These are phyloP conservation scores for Eupithecia subumbrata DNA, from an alignment of 2,888 invertebrate species.

Conservation along the genomic window DNA sequence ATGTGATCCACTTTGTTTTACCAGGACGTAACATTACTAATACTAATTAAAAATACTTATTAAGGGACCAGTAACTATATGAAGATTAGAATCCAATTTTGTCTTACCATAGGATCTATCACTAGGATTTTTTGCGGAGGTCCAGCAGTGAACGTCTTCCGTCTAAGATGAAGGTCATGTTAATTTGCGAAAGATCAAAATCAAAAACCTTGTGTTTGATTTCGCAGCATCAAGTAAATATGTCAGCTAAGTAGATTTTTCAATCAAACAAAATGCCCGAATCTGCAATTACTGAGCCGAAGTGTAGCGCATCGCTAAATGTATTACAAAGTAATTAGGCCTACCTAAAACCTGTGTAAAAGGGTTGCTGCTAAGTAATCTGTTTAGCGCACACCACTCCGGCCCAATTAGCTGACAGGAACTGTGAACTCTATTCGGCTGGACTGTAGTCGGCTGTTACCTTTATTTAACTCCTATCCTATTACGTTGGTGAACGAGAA, in stretches of 20 bases:
- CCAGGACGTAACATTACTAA: background rate
- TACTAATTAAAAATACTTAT: background rate
- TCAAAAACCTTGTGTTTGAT: background rate
- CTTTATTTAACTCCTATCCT: background rate
- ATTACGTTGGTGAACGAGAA: background rate
- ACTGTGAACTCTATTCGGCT: background rate
- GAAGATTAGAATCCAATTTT: background rate
- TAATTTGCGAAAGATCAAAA: background rate
- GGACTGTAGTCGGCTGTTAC: background rate
- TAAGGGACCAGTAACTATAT: background rate
- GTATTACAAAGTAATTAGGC: background rate
- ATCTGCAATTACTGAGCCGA: background rate
- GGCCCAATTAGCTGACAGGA: background rate
- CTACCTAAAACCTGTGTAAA: background rate
- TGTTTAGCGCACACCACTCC: conserved; percentile 1
- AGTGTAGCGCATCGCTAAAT: background rate
- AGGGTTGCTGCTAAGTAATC: background rate
- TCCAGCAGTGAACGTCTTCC: background rate
- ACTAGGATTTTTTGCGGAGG: background rate
- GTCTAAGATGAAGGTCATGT: background rate
- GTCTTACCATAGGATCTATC: background rate
- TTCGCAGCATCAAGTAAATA: background rate
- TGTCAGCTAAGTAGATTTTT: background rate
- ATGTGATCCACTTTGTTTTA: background rate
- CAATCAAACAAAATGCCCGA: background rate